Base-by-base conservation (phyloP, 2,888 invertebrate genomes). In the Erpobdella octoculata region DNA sequence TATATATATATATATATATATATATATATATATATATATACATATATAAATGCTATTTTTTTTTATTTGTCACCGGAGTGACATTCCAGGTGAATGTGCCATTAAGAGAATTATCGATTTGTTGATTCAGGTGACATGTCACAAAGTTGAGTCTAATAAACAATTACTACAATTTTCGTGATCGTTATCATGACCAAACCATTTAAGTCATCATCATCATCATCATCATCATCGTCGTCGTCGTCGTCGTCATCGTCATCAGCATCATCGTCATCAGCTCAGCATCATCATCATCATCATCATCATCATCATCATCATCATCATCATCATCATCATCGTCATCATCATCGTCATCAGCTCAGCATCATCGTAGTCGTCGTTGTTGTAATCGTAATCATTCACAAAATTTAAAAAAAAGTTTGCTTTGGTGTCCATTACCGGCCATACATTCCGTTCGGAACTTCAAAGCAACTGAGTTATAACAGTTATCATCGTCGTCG, bases 231-330 rank as follows among this genome's bases (percentile, higher is more conserved):
- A n/a, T 46, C 67, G 61, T 61, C 61, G 12, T 41, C 67, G 48
- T 41, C 67, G 37, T 38, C 46, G 67, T 67, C 67, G 1, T 67
- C 46, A 46, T 41, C 38, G 67, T 38, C 46, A 4, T 38, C 4
- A 38, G 46, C 41, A 6, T 46, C 67, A 31, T 67, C 33, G 41
- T 41, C 41, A 46, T 38, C 36, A 41, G n/a, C 2, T 58, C 66
- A 33, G 66, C 36, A 71, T 71, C 67, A 71, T 48, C 67, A 67
- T 41, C 48, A 66, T 66, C 71, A 71, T 48, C 66, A 66, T 66
- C 65, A 48, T 48, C 71, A 53, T 48, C 66, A 71, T 58, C 67
- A 58, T 67, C 71, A 65, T 37, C 61, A 59, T 59, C 59, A 59
- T 70, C 59, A 33, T 58, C 53, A 35, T 35, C 70, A 35, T 58